These are phyloP conservation scores for Solea senegalensis DNA, from an alignment of 2,113 vertebrate genomes.

Conservation along the genomic window DNA sequence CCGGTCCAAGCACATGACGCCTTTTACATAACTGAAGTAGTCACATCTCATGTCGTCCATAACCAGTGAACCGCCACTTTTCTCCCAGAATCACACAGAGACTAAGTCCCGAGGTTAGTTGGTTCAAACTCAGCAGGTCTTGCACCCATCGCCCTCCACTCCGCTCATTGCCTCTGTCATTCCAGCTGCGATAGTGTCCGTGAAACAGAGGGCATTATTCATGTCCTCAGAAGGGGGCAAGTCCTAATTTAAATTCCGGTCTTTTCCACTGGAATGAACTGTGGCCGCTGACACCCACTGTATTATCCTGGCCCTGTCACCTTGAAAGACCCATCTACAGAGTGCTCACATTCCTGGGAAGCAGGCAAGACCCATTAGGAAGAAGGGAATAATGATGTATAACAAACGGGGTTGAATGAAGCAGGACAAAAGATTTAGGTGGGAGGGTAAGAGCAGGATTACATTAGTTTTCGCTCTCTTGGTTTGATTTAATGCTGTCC, in stretches of 20 bases:
- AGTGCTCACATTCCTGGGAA: constrained; percentile 47
- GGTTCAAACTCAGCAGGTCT: constrained; percentile 73
- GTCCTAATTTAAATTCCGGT: constrained; percentile 81
- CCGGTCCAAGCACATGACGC: constrained; percentile 39
- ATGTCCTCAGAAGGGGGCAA: constrained; percentile 71
- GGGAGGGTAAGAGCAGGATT: neutral
- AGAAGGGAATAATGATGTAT: constrained; percentile 2
- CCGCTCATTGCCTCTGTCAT: constrained; percentile 72
- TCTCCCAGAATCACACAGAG: constrained; percentile 29
- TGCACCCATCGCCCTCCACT: constrained; percentile 65
- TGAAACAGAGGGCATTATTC: constrained; percentile 81
- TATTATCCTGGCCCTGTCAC: constrained; percentile 74
- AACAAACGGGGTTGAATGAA: constrained; percentile 34
- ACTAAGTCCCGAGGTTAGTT: constrained; percentile 63
- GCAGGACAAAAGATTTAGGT: constrained; percentile 31
- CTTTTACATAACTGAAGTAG: constrained; percentile 51
- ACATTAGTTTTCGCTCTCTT: constrained; percentile 23
- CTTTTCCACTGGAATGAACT: constrained; percentile 71
- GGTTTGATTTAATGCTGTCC: constrained; percentile 38
- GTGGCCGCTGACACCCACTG: constrained; percentile 60
- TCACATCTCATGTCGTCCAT: constrained; percentile 49
- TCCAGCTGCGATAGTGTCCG: constrained; percentile 75
- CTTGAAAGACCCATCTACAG: constrained; percentile 68
- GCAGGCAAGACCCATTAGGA: constrained; percentile 36
- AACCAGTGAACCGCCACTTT: constrained; percentile 53